Percentiles rank a stretch among this genome's conserved stretches.
Evolutionary conservation across 2,888 invertebrate genomes (phyloP).

Genomic region (Dicycla oo): DNA sequence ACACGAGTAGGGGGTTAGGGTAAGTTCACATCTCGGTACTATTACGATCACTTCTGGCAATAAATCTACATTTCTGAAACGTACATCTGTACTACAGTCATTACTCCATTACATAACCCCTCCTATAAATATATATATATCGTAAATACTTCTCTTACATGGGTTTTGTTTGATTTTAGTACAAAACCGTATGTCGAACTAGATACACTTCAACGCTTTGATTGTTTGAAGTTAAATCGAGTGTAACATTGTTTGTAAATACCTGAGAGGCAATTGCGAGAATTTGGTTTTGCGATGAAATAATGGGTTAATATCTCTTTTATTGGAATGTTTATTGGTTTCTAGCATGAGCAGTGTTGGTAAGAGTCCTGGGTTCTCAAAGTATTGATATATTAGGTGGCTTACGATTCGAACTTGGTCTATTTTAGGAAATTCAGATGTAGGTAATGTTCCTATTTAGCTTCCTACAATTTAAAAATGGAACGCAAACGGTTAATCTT

Average conservation of each 20-base stretch:
- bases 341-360: neutral
- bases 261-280: slow-evolving; percentile 29
- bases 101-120: neutral
- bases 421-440: neutral
- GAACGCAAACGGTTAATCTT: neutral
- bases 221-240: slow-evolving; percentile 67
- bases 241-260: slow-evolving; percentile 68
- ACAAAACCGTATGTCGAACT: slow-evolving; percentile 46
- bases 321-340: neutral
- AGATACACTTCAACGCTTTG: slow-evolving; percentile 65
- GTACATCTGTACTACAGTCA: neutral
- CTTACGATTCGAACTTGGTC: neutral
- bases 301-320: neutral
- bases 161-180: slow-evolving; percentile 34
- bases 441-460: neutral
- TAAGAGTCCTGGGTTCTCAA: neutral
- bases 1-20: neutral
- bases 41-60: neutral
- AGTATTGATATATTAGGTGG: neutral
- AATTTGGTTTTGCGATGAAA: slow-evolving; percentile 10
- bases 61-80: slow-evolving; percentile 5
- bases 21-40: neutral
- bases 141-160: neutral
- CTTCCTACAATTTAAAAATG: neutral
- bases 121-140: neutral